Conservation (phyloP, 2,888 invertebrate species). For the Cantharis lateralis region DNA sequence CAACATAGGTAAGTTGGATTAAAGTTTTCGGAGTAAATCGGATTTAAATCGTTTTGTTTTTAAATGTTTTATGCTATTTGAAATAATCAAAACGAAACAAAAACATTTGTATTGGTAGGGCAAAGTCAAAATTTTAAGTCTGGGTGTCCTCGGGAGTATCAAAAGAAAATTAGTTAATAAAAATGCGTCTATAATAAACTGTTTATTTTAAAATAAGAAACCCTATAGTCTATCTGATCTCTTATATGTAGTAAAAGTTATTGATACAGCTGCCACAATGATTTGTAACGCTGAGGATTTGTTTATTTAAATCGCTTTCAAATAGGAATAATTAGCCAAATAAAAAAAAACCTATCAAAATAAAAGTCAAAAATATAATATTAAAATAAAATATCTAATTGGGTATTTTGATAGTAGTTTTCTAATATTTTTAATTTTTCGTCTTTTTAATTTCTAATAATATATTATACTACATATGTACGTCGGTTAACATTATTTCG, state of each 20-base stretch:
- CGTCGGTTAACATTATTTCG: no score
- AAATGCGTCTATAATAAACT: not conserved
- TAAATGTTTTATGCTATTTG: not conserved
- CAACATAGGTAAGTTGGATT: slow-evolving; percentile 14
- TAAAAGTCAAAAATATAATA: not conserved
- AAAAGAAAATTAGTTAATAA: not conserved
- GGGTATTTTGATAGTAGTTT: not conserved
- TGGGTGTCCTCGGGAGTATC: not conserved
- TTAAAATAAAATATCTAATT: not conserved
- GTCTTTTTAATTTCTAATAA: not conserved
- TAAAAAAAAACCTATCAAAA: not conserved
- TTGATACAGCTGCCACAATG: not conserved
- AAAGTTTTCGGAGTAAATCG: not conserved
- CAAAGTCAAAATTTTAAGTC: not conserved
- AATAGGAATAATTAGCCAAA: not conserved
- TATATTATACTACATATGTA: no score
- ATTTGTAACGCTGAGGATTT: not conserved
- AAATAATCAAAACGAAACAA: no score
- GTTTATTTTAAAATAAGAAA: not conserved
- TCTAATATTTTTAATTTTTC: not conserved
- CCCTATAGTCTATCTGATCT: not conserved
- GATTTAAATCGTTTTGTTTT: not conserved
- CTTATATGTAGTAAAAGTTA: not conserved
- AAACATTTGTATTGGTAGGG: not conserved
- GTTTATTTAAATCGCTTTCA: not conserved